phyloP scores from a whole-genome alignment of 2,888 invertebrate genomes.

The Lamproptera curius region DNA sequence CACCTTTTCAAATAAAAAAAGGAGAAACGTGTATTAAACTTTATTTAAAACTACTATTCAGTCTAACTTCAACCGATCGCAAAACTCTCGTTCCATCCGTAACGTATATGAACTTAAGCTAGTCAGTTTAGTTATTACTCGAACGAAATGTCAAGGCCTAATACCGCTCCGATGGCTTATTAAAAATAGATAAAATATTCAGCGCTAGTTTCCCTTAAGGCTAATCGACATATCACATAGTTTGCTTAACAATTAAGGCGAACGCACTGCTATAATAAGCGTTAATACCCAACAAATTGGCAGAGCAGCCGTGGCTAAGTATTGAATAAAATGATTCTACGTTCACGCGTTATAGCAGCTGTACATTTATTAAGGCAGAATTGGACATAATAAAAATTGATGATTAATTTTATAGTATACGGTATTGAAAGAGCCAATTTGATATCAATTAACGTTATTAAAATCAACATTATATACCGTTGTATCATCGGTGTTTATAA shows the following conservation, averaged over 20 bases:
- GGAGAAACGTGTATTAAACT: no score
- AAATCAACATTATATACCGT: background rate
- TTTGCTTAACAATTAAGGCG: background rate
- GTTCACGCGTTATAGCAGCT: background rate
- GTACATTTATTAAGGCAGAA: background rate
- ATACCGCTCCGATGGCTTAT: no score
- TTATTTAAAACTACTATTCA: no score
- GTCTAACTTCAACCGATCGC: no score
- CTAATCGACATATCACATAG: constrained; percentile 7
- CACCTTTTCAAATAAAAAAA: no score
- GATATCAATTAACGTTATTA: background rate
- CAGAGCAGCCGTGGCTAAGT: background rate
- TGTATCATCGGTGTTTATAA: background rate
- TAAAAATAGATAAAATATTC: background rate
- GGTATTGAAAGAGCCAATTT: background rate
- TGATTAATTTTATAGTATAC: background rate
- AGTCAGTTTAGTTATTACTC: no score
- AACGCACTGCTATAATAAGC: background rate
- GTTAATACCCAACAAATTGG: background rate
- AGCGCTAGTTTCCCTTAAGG: constrained; percentile 25
- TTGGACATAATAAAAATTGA: background rate
- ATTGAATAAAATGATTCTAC: background rate
- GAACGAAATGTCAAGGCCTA: no score
- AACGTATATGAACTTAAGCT: no score
- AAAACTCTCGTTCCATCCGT: no score